Evolutionary conservation across 2,888 invertebrate species (phyloP).

Genomic region (Lasius fuliginosus): DNA sequence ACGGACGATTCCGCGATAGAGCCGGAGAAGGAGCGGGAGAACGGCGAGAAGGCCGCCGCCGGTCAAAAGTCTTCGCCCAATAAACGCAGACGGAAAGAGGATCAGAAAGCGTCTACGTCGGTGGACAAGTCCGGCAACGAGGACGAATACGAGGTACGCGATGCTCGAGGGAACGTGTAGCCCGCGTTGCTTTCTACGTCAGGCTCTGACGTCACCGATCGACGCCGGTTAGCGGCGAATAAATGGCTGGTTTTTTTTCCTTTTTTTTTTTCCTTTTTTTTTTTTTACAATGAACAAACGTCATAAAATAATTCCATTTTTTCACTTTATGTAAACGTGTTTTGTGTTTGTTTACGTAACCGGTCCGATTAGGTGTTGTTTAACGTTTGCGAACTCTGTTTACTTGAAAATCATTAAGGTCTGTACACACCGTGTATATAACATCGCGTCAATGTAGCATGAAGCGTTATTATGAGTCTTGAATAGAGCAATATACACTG

Average conservation of each 20-base stretch:
- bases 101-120: slow-evolving; percentile 74
- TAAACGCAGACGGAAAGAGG: slow-evolving; percentile 79
- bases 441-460: background rate
- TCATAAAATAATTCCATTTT: background rate
- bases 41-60: slow-evolving; percentile 75
- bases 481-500: background rate
- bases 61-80: slow-evolving; percentile 56
- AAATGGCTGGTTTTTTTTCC: background rate
- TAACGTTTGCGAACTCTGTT: background rate
- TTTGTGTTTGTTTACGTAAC: background rate
- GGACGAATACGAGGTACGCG: slow-evolving; percentile 88
- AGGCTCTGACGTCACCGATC: background rate
- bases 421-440: background rate
- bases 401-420: background rate
- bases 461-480: background rate
- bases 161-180: no score
- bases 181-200: background rate
- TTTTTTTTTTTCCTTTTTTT: no score
- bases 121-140: slow-evolving; percentile 83
- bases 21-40: slow-evolving; percentile 70
- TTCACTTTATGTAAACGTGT: background rate
- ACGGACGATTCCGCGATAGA: slow-evolving; percentile 63
- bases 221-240: background rate
- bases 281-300: background rate
- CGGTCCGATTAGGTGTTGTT: background rate